Evolutionary conservation across 2,113 vertebrate genomes (phyloP).

Genomic region (Melanotaenia duboulayi): DNA sequence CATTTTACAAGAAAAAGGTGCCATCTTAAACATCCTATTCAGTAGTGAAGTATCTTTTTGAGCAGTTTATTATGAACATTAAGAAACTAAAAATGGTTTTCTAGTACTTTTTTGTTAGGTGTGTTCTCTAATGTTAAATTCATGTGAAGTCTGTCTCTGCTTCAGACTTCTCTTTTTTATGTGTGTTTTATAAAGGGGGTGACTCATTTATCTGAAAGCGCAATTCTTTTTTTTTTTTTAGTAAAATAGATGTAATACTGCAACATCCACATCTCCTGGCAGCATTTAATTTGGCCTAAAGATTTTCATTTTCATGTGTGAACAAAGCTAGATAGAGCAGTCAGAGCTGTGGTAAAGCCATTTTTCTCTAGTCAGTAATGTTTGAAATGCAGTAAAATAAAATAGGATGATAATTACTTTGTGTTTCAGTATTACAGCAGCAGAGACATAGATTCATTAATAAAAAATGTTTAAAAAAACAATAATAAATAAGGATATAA

Average conservation of each 20-base stretch:
- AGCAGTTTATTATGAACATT: neutral
- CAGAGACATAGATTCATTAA: too few relatives aligned
- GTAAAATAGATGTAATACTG: conserved; percentile 43
- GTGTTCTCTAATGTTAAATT: neutral
- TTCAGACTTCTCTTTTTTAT: conserved; percentile 2
- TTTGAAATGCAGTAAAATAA: neutral
- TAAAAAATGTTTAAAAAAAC: too few relatives aligned
- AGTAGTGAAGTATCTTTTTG: neutral
- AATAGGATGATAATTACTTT: too few relatives aligned
- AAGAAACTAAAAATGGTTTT: neutral
- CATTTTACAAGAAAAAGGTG: conserved; percentile 11
- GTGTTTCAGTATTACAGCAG: too few relatives aligned
- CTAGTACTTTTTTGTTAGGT: too few relatives aligned
- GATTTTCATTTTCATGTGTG: conserved; percentile 51
- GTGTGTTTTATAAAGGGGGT: conserved; percentile 2
- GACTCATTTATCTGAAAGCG: conserved; percentile 54
- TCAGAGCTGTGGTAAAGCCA: conserved; percentile 17
- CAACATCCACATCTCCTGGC: conserved; percentile 41
- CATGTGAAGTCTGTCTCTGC: conserved; percentile 14
- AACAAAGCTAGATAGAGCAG: conserved; percentile 45
- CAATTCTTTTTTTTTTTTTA: conserved; percentile 39
- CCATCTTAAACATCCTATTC: neutral
- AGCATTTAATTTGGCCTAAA: conserved; percentile 31
- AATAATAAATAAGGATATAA: too few relatives aligned
- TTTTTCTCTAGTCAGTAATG: neutral